Evolutionary conservation across 2,797 vertebrate genomes (phyloP), one percentile per base, ranked within the genome.

Genomic region (Pseudomugil tenellus): DNA sequence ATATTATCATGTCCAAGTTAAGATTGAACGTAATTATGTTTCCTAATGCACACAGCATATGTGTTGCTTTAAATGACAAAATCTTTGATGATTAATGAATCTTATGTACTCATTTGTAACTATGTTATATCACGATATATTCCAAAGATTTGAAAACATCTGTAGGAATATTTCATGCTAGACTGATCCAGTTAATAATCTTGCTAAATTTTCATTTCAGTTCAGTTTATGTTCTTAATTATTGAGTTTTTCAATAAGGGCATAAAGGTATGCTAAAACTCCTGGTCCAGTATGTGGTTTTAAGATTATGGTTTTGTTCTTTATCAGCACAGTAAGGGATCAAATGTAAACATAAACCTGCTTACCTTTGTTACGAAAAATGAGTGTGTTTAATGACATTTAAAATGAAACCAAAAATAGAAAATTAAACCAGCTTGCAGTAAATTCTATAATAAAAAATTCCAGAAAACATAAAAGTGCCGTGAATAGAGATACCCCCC

Each of bases 1-100:
- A 77, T 55, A 63, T 57, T 23, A 35, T 17, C 54, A 31, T 37
- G 28, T 56, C 32, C 32, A 48, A 17, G 12, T 68, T 0, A 23
- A 28, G 43, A 28, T 32, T 0, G n/a, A 39, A 19, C 11, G n/a
- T 29, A 32, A 19, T 26, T 9, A 16, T 11, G 37, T 35, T 29
- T 48, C 14, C 11, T 0, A 37, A 34, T 31, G 16, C 12, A 69
- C 0, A 53, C 16, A 51, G 25, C 17, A 2, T 52, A n/a, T 51
- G n/a, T 19, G 26, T 51, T 52, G 26, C 34, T 43, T 41, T 39
- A 12, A n/a, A 25, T 53, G 29, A 5, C 37, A 59, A 67, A 41
- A 41, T 21, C 37, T 34, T 41, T 21, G 28, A 28, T 13, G 31
- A 59, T 59, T 3, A 58, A 12, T 58, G 17, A 31, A 67, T 37